Percentiles rank a stretch among this genome's conserved stretches.
phyloP scores from a whole-genome alignment of 1,140 invertebrate species.

The Aporrectodea caliginosa region DNA sequence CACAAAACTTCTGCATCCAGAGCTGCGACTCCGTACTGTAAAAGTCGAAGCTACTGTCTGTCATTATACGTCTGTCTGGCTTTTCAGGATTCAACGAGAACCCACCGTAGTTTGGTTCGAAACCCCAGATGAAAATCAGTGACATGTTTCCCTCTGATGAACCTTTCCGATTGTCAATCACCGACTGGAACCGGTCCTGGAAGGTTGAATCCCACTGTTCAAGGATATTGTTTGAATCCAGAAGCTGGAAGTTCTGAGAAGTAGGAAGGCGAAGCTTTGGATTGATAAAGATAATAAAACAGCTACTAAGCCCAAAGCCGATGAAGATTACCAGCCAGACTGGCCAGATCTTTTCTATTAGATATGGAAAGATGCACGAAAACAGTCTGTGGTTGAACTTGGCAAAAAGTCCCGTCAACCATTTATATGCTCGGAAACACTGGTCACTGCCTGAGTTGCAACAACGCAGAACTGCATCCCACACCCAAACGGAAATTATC shows the following conservation, averaged over 20 bases:
- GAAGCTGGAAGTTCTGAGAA: conserved; percentile 80
- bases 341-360: conserved; percentile 46
- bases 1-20: conserved; percentile 32
- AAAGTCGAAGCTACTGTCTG: conserved; percentile 30
- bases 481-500: conserved; percentile 41
- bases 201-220: conserved; percentile 82
- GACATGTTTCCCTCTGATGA: conserved; percentile 62
- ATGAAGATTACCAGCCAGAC: conserved; percentile 61
- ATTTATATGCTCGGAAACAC: conserved; percentile 23
- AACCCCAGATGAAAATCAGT: conserved; percentile 84
- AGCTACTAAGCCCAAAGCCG: conserved; percentile 64
- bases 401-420: conserved; percentile 39
- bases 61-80: conserved; percentile 63
- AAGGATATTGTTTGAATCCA: conserved; percentile 76
- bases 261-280: conserved; percentile 79
- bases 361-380: neutral
- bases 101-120: conserved; percentile 77
- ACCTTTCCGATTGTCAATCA: conserved; percentile 53
- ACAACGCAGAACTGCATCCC: conserved; percentile 57
- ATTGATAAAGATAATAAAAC: conserved; percentile 74
- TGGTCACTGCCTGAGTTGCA: conserved; percentile 57
- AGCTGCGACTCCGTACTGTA: conserved; percentile 1
- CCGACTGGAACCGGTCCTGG: conserved; percentile 77
- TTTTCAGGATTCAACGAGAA: conserved; percentile 78
- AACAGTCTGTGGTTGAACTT: conserved; percentile 47